phyloP scores from a whole-genome alignment of 2,888 invertebrate genomes.

The Pristionchus arcanus region DNA sequence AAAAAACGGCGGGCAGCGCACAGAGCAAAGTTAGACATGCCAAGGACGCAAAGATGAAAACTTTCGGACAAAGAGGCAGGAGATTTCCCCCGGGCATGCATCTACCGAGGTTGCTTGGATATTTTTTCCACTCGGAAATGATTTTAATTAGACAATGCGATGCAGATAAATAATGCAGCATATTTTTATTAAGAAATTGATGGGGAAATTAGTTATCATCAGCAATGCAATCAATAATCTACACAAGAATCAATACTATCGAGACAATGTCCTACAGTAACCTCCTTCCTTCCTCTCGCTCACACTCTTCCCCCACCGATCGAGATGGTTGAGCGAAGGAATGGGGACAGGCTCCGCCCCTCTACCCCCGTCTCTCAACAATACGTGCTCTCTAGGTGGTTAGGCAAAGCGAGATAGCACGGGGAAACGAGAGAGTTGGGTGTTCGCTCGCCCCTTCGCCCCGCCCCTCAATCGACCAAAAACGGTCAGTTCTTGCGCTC shows the following conservation, averaged over 20 bases:
- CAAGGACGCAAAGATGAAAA: background rate
- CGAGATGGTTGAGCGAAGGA: constrained; percentile 10
- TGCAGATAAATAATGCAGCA: background rate
- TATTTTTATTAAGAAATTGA: background rate
- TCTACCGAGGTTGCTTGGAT: background rate
- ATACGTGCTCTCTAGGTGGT: background rate
- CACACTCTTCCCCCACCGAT: background rate
- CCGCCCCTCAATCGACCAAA: constrained; percentile 45
- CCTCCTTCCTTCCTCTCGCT: background rate
- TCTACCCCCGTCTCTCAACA: background rate
- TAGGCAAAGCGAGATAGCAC: background rate
- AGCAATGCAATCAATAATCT: background rate
- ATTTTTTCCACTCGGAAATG: background rate
- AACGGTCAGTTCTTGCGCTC: constrained; percentile 37
- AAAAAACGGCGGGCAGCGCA: background rate
- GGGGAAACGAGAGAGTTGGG: background rate
- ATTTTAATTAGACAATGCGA: background rate
- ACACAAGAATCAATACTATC: background rate
- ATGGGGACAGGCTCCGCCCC: background rate
- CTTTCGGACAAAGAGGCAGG: background rate
- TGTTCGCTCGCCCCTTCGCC: background rate
- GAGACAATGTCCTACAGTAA: background rate
- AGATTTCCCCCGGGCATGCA: background rate
- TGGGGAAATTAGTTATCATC: background rate
- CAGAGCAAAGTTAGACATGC: constrained; percentile 35